A percentile compares a stretch with the other conserved stretches of the same genome.
Conservation (phyloP, 2,797 vertebrate species). For the Oophaga sylvatica region DNA sequence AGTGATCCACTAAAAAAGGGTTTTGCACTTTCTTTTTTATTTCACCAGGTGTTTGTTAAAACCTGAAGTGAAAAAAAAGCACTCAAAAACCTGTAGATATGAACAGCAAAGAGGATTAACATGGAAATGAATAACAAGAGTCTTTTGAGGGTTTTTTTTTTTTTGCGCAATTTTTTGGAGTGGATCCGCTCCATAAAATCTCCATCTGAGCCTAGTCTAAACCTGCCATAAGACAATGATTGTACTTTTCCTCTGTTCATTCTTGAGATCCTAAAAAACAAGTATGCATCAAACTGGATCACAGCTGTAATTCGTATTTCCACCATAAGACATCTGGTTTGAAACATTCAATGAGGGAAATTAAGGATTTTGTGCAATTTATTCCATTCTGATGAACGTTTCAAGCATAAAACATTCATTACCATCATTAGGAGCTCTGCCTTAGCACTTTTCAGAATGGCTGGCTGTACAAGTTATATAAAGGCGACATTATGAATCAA, state of each 20-base stretch:
- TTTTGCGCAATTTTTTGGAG: no score
- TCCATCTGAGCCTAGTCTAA: no score
- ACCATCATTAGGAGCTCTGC: slow-evolving; percentile 3
- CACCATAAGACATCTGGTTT: neutral
- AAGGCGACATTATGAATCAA: slow-evolving; percentile 11
- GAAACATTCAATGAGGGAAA: neutral
- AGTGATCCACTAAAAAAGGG: no score
- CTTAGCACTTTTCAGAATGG: slow-evolving; percentile 8
- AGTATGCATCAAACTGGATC: neutral
- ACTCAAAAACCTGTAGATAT: no score
- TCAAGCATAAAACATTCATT: neutral
- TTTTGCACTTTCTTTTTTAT: no score
- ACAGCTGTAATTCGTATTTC: neutral
- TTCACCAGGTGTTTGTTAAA: no score
- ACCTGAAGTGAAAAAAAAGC: no score
- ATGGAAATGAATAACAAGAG: no score
- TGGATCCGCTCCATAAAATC: no score
- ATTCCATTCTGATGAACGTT: neutral
- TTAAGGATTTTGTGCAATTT: neutral
- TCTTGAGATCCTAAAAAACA: neutral
- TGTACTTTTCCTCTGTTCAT: neutral
- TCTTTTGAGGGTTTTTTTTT: no score
- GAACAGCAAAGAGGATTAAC: no score
- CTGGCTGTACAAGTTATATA: slow-evolving; percentile 6
- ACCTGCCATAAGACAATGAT: no score